Evolutionary conservation across 2,797 vertebrate genomes (phyloP), one percentile per base, ranked within the genome.

Genomic region (Sylvilagus floridanus): DNA sequence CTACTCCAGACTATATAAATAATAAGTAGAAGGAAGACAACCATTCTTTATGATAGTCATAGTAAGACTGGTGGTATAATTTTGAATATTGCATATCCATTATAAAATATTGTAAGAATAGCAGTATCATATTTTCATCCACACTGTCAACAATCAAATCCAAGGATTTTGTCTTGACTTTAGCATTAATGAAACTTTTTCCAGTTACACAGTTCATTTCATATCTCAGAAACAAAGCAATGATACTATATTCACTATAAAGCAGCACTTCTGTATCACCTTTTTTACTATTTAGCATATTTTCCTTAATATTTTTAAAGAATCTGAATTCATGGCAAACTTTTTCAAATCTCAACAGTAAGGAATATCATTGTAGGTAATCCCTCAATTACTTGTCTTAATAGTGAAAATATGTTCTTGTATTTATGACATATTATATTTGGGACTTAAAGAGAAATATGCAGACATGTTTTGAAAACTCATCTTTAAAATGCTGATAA

Each of bases 31-130:
- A 76, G 5, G 7, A 11, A n/a, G n/a, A 72, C 5, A 79, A 66
- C 3, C 17, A 62, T 76, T 77, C 22, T 81, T 75, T 32, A 63
- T 7, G 66, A 9, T 10, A 62, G 71, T 30, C 1, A 19, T 5
- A 57, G 24, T 32, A 63, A 92, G 30, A 85, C 2, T 92, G 62
- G 16, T 47, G 12, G 4, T 65, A 30, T 66, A 42, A 54, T 76
- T 94, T 91, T 89, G 60, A 75, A 35, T 92, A 68, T 17, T 30
- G 5, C 30, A 93, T 93, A 88, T 12, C 63, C 4, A 85, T 30
- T 82, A 21, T 78, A 89, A 79, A 19, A 24, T 93, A 79, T 28
- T 81, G 91, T 87, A 92, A 37, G 22, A 95, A 63, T 42, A 91
- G 7, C 1, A 72, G 12, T 73, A 88, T 84, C 32, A 92, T 71